Percentiles rank a stretch among this genome's conserved stretches.
Evolutionary conservation across 2,113 vertebrate genomes (phyloP).

Genomic region (Oreotrochilus melanogaster): DNA sequence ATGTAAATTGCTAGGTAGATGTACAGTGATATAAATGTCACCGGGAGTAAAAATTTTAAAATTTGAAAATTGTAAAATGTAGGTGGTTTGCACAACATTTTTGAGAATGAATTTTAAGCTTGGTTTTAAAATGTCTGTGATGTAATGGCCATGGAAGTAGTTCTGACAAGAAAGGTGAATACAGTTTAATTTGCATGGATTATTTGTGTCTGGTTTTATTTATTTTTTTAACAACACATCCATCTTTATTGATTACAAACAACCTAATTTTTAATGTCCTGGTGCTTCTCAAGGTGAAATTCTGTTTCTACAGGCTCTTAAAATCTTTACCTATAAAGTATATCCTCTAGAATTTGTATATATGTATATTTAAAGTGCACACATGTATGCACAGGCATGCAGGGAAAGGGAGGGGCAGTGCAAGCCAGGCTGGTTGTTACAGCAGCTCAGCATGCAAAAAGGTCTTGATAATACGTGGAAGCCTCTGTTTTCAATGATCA

Average conservation of each 20-base stretch:
- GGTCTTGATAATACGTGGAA: not conserved
- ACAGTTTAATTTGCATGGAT: slow-evolving; percentile 55
- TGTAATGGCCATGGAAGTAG: slow-evolving; percentile 24
- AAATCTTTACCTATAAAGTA: not conserved
- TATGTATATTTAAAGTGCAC: not conserved
- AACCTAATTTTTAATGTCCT: slow-evolving; percentile 31
- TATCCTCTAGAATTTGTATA: not conserved
- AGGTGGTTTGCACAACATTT: not conserved
- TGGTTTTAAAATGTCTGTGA: slow-evolving; percentile 32
- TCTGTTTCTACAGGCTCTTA: not conserved
- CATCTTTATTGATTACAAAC: slow-evolving; percentile 42
- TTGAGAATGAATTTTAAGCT: slow-evolving; percentile 28
- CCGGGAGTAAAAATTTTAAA: slow-evolving; percentile 14
- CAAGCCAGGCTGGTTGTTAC: not conserved
- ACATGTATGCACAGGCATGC: not conserved
- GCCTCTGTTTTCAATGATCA: not conserved
- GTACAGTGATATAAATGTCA: not conserved
- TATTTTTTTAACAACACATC: not conserved
- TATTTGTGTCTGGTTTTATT: slow-evolving; percentile 17
- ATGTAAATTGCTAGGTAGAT: slow-evolving; percentile 47
- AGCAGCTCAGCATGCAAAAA: not conserved
- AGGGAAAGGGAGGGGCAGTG: not conserved
- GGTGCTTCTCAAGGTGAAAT: slow-evolving; percentile 54
- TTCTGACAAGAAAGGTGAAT: slow-evolving; percentile 61
- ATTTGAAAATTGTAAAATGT: not conserved